A percentile compares a stretch with the other conserved stretches of the same genome.
phyloP scores from a whole-genome alignment of 2,888 invertebrate genomes.

The Chydorus sphaericus region DNA sequence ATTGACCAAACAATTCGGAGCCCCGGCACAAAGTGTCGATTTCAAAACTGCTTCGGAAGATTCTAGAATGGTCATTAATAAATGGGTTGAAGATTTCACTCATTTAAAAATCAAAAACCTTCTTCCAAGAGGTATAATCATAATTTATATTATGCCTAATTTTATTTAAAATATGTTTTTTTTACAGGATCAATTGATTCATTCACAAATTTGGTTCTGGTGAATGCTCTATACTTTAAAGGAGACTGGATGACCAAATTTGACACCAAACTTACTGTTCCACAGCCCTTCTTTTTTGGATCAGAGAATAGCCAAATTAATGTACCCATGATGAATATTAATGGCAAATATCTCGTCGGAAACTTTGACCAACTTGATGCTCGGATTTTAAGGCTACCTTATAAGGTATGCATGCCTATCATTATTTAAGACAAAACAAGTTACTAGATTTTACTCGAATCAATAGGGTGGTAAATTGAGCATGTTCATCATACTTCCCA shows the following conservation, averaged over 20 bases:
- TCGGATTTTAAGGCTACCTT: slow-evolving; percentile 53
- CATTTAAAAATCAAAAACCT: slow-evolving; percentile 66
- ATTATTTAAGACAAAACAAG: too few species aligned
- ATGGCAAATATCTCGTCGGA: slow-evolving; percentile 44
- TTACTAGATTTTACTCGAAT: too few species aligned
- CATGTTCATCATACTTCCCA: slow-evolving; percentile 61
- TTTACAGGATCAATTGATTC: slow-evolving; percentile 35
- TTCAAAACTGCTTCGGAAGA: slow-evolving; percentile 39
- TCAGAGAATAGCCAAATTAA: slow-evolving; percentile 37
- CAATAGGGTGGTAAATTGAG: slow-evolving; percentile 44
- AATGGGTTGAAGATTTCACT: slow-evolving; percentile 67
- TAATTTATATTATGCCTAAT: slow-evolving; percentile 4
- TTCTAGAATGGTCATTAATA: slow-evolving; percentile 46
- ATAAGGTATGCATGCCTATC: slow-evolving; percentile 51
- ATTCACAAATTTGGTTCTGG: slow-evolving; percentile 50
- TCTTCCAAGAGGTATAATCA: slow-evolving; percentile 36
- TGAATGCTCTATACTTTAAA: slow-evolving; percentile 79
- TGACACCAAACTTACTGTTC: slow-evolving; percentile 14
- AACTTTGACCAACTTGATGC: slow-evolving; percentile 47
- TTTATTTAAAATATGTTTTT: not conserved
- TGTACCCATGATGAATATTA: slow-evolving; percentile 52
- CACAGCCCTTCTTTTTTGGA: slow-evolving; percentile 11
- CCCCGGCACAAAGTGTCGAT: slow-evolving; percentile 45
- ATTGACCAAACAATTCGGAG: slow-evolving; percentile 45
- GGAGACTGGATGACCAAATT: slow-evolving; percentile 47